These are phyloP conservation scores for Sarcophaga peregrina DNA, from an alignment of 1,140 invertebrate genomes.

Conservation along the genomic window DNA sequence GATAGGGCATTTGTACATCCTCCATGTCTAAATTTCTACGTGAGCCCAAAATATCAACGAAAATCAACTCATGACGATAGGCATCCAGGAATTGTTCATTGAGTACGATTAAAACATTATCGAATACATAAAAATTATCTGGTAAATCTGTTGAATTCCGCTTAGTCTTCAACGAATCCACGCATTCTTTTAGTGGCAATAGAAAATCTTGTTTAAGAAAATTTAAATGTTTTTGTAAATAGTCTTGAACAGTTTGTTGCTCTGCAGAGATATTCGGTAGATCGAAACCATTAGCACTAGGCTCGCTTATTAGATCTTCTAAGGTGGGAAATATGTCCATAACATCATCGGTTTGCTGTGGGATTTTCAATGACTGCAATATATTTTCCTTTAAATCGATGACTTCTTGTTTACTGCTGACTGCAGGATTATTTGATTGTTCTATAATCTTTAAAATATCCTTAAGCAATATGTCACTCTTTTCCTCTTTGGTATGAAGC, in stretches of 20 bases:
- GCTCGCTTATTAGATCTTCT: constrained; percentile 45
- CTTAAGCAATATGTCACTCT: constrained; percentile 20
- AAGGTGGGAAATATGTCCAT: constrained; percentile 59
- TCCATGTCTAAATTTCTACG: not conserved
- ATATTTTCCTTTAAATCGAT: constrained; percentile 45
- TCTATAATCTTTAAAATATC: constrained; percentile 39
- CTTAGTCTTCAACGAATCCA: constrained; percentile 53
- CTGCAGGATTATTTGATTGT: constrained; percentile 1
- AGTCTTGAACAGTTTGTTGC: constrained; percentile 71
- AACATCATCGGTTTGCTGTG: not conserved
- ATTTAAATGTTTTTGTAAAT: constrained; percentile 82
- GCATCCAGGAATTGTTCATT: constrained; percentile 53
- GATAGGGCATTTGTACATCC: not conserved
- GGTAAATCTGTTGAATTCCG: constrained; percentile 54
- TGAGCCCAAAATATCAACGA: constrained; percentile 49
- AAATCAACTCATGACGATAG: constrained; percentile 51
- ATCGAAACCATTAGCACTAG: not conserved
- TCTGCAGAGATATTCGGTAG: not conserved
- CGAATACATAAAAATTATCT: constrained; percentile 60
- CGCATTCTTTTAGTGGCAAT: constrained; percentile 69
- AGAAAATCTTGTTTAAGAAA: constrained; percentile 81
- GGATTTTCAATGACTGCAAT: constrained; percentile 17
- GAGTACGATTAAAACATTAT: constrained; percentile 51
- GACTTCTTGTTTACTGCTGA: constrained; percentile 38
- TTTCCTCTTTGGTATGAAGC: constrained; percentile 43